phyloP scores from a whole-genome alignment of 2,888 invertebrate species.

The Pseudanteris insignis region DNA sequence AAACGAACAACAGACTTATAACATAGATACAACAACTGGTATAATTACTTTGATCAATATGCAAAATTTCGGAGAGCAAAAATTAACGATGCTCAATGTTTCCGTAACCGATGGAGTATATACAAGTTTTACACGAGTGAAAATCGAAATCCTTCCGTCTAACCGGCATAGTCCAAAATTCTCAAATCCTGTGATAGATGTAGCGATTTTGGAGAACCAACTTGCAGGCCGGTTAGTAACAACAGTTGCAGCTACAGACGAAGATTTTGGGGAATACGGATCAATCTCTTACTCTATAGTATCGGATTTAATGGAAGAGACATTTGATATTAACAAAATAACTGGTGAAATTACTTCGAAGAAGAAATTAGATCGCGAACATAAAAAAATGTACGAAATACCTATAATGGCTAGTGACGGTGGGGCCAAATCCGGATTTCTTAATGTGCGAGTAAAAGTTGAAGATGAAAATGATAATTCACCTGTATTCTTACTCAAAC shows the following conservation, averaged over 20 bases:
- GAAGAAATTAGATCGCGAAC: constrained; percentile 79
- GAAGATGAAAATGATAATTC: constrained; percentile 85
- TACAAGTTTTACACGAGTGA: constrained; percentile 85
- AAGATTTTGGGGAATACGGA: constrained; percentile 82
- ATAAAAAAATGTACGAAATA: constrained; percentile 76
- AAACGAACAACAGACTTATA: constrained; percentile 80
- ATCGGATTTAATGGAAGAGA: constrained; percentile 77
- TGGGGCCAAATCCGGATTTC: constrained; percentile 80
- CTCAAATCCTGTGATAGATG: constrained; percentile 79
- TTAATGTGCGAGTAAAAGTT: constrained; percentile 81
- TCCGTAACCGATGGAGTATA: constrained; percentile 96
- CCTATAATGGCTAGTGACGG: constrained; percentile 85
- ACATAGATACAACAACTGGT: constrained; percentile 71
- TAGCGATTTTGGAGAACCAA: constrained; percentile 83
- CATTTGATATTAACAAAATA: constrained; percentile 77
- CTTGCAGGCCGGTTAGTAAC: constrained; percentile 79
- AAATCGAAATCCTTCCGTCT: constrained; percentile 80
- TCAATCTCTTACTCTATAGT: constrained; percentile 80
- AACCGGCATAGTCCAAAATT: constrained; percentile 85
- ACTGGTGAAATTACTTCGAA: constrained; percentile 78
- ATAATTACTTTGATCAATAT: constrained; percentile 79
- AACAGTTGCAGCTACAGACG: constrained; percentile 80
- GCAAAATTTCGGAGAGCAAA: constrained; percentile 76
- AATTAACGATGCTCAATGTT: constrained; percentile 81
- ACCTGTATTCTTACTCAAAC: constrained; percentile 78